Evolutionary conservation across 2,797 vertebrate genomes (phyloP).

Genomic region (Alauda arvensis): DNA sequence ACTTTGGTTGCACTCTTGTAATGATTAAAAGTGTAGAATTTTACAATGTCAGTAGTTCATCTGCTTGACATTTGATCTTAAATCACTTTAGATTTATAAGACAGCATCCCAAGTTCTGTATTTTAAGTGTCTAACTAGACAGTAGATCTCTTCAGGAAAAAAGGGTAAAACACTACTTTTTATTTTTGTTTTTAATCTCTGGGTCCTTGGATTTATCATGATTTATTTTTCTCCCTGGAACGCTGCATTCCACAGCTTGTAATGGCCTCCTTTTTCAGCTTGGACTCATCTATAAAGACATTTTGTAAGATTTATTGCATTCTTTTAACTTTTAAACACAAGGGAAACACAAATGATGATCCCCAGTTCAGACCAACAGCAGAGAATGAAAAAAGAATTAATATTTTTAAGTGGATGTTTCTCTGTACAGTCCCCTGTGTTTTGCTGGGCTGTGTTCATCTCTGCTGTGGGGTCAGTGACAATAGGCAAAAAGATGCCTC

Average conservation of each 20-base stretch:
- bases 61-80: neutral
- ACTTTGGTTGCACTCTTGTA: neutral
- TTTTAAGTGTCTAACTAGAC: neutral
- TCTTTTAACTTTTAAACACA: constrained; percentile 21
- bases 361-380: constrained; percentile 40
- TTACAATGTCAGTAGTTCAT: neutral
- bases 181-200: constrained; percentile 9
- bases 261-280: constrained; percentile 42
- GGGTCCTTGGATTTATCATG: neutral
- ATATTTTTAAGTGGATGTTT: neutral
- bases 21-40: neutral
- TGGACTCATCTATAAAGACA: constrained; percentile 29
- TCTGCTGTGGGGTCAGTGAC: neutral
- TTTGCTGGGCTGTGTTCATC: neutral
- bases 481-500: neutral
- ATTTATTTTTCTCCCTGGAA: constrained; percentile 48
- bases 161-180: neutral
- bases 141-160: neutral
- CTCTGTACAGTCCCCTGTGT: neutral
- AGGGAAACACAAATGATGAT: constrained; percentile 15
- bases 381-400: neutral
- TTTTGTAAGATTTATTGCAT: constrained; percentile 45
- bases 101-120: neutral
- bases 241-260: constrained; percentile 36
- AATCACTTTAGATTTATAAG: neutral